Evolutionary conservation across 2,888 invertebrate genomes (phyloP).

Genomic region (Acanthacorydalis orientalis): DNA sequence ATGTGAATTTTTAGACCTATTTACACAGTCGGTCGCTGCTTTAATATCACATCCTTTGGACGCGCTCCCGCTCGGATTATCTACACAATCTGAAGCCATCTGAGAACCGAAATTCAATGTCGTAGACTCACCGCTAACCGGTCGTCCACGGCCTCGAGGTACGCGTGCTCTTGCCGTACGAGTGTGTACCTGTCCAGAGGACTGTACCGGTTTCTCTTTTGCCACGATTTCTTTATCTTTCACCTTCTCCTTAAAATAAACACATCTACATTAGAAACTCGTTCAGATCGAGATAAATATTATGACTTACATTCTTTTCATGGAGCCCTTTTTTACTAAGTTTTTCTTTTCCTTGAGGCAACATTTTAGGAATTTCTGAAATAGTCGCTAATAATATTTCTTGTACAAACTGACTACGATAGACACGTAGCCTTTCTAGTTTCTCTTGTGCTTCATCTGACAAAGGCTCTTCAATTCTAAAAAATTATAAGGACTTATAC

Average conservation of each 20-base stretch:
- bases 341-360: background rate
- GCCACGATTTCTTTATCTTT: background rate
- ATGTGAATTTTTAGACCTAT: background rate
- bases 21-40: background rate
- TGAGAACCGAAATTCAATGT: too few species aligned
- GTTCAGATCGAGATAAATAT: background rate
- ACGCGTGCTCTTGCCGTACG: background rate
- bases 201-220: background rate
- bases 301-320: background rate
- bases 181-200: background rate
- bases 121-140: background rate
- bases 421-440: conserved; percentile 38
- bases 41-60: background rate
- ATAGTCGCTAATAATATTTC: conserved; percentile 44
- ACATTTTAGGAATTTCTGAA: background rate
- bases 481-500: background rate
- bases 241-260: background rate
- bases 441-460: conserved; percentile 36
- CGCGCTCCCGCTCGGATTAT: background rate
- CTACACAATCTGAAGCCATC: too few species aligned
- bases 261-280: background rate
- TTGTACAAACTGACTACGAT: conserved; percentile 51
- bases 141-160: background rate
- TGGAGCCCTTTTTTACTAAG: background rate
- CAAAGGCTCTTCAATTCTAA: conserved; percentile 28